phyloP scores from a whole-genome alignment of 1,140 invertebrate genomes.

The Ceratina australensis region DNA sequence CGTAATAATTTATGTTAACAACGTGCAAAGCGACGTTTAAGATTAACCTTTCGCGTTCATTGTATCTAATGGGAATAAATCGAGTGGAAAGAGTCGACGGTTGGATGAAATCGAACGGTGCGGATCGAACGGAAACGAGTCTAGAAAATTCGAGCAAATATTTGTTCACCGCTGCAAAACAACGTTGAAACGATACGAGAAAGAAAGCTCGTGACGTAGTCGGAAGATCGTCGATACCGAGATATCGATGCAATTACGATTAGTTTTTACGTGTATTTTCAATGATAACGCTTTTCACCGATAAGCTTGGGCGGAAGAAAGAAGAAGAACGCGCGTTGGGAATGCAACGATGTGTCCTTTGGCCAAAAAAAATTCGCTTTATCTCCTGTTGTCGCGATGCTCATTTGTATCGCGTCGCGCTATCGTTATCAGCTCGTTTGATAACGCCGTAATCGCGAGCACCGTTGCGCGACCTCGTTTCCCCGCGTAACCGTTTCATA shows the following conservation, averaged over 20 bases:
- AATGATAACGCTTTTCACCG: background rate
- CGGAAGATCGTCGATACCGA: background rate
- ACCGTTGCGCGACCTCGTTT: constrained; percentile 23
- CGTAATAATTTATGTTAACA: no score
- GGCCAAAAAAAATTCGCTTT: constrained; percentile 10
- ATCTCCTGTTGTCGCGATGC: constrained; percentile 12
- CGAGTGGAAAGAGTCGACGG: no score
- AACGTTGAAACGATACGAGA: background rate
- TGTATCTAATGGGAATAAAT: no score
- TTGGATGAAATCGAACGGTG: no score
- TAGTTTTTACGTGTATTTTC: background rate
- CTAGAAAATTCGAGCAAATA: no score
- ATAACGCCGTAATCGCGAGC: constrained; percentile 14
- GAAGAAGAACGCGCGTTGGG: background rate
- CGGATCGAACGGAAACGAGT: no score
- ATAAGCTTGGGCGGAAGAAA: background rate
- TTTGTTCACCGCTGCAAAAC: background rate
- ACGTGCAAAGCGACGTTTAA: no score
- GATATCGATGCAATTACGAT: background rate
- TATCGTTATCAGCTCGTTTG: constrained; percentile 25
- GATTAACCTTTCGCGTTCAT: no score
- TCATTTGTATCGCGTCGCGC: background rate
- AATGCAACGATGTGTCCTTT: constrained; percentile 2
- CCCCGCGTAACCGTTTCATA: constrained; percentile 16
- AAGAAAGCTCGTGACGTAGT: background rate